These are phyloP conservation scores for Hedya salicella DNA, from an alignment of 2,888 invertebrate species.

Conservation along the genomic window DNA sequence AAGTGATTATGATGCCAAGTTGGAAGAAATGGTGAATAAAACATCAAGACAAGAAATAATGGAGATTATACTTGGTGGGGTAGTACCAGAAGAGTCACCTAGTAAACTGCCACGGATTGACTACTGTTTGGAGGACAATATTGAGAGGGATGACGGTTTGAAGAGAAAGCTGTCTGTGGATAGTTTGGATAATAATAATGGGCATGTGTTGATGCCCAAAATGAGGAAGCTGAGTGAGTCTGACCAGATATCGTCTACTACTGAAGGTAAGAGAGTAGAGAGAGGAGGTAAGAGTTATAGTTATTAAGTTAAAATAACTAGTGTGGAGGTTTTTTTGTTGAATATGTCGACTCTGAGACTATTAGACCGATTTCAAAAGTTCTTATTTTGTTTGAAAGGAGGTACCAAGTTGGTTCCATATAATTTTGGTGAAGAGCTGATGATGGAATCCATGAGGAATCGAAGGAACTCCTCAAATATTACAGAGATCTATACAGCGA, in stretches of 20 bases:
- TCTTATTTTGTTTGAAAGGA: too few species aligned
- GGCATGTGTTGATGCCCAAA: conserved; percentile 66
- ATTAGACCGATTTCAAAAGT: too few species aligned
- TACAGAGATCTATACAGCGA: too few species aligned
- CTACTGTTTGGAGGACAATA: conserved; percentile 67
- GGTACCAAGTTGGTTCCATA: too few species aligned
- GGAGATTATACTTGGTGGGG: conserved; percentile 80
- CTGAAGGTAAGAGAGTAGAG: conserved; percentile 72
- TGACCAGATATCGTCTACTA: conserved; percentile 77
- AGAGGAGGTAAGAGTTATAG: conserved; percentile 62
- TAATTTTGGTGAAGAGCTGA: too few species aligned
- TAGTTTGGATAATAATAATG: conserved; percentile 68
- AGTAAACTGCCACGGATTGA: conserved; percentile 72
- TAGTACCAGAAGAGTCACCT: conserved; percentile 58
- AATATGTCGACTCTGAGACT: too few species aligned
- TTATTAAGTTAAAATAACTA: too few species aligned
- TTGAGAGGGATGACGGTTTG: conserved; percentile 55
- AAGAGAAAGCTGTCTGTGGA: conserved; percentile 68
- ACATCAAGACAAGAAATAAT: conserved; percentile 79
- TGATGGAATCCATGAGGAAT: too few species aligned
- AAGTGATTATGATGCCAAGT: conserved; percentile 75
- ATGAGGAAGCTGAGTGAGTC: conserved; percentile 73
- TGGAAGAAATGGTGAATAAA: conserved; percentile 77
- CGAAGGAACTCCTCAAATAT: too few species aligned
- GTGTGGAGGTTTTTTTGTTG: too few species aligned